These are phyloP conservation scores for Metridium senile DNA, from an alignment of 92 coral and sea anemone genomes.

Conservation along the genomic window DNA sequence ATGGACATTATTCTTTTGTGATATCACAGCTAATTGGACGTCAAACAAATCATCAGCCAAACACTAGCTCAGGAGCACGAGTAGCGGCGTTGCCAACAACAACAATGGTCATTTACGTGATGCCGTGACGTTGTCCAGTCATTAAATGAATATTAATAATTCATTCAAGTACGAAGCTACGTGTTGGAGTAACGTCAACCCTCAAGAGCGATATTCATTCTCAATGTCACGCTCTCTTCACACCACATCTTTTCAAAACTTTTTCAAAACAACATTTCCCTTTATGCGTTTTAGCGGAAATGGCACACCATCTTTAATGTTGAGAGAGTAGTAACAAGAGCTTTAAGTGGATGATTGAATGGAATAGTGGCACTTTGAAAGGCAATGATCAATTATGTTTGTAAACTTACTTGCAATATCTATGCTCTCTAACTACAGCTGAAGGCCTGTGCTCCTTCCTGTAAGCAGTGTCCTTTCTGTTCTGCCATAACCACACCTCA, in stretches of 20 bases:
- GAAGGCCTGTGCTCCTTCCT: conserved; percentile 97
- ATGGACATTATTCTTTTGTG: conserved; percentile 36
- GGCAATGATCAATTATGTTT: neutral
- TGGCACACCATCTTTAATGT: neutral
- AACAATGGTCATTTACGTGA: conserved; percentile 23
- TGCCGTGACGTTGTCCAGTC: conserved; percentile 19
- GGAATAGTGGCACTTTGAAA: neutral
- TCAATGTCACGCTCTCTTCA: conserved; percentile 21
- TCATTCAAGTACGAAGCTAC: neutral
- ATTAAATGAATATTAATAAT: neutral
- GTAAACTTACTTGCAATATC: conserved; percentile 85
- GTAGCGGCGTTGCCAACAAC: conserved; percentile 4
- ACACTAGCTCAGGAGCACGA: conserved; percentile 12
- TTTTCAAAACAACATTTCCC: neutral
- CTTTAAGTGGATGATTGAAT: neutral
- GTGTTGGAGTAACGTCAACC: conserved; percentile 27
- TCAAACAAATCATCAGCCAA: conserved; percentile 43
- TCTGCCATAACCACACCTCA: conserved; percentile 99
- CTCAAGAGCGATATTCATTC: conserved; percentile 24
- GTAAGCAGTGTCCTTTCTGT: conserved; percentile 88
- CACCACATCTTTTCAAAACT: neutral
- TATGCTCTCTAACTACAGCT: conserved; percentile 87
- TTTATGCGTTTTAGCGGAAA: neutral
- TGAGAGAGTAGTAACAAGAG: neutral
- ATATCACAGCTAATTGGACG: conserved; percentile 37